Conservation (phyloP, 2,113 vertebrate species). For the Alethe castanea region DNA sequence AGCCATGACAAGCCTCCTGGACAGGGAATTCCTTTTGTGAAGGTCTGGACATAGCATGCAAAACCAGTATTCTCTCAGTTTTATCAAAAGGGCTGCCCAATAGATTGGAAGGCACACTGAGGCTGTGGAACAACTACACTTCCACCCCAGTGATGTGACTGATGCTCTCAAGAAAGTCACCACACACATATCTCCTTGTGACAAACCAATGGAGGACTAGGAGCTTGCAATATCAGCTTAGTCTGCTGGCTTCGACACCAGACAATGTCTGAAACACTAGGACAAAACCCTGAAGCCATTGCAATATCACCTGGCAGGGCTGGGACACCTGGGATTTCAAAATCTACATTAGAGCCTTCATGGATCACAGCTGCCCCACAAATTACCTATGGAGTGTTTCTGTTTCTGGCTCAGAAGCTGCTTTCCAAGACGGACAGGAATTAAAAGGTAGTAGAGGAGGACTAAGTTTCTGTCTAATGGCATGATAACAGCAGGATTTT, state of each 20-base stretch:
- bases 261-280: background rate
- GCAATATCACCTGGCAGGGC: background rate
- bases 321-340: background rate
- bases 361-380: background rate
- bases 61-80: background rate
- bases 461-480: background rate
- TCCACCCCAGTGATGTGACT: background rate
- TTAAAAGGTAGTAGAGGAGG: background rate
- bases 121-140: background rate
- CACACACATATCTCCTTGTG: background rate
- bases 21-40: background rate
- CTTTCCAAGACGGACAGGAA: background rate
- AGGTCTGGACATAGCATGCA: background rate
- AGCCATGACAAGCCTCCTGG: background rate
- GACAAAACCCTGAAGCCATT: background rate
- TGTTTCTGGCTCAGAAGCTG: background rate
- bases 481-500: background rate
- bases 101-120: background rate
- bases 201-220: background rate
- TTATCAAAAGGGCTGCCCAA: background rate
- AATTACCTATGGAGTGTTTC: background rate
- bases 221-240: background rate
- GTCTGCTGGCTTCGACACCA: background rate
- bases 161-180: background rate
- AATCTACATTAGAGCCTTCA: background rate